Base-by-base conservation (phyloP, 2,113 vertebrate genomes). In the Hyperopisus bebe region DNA sequence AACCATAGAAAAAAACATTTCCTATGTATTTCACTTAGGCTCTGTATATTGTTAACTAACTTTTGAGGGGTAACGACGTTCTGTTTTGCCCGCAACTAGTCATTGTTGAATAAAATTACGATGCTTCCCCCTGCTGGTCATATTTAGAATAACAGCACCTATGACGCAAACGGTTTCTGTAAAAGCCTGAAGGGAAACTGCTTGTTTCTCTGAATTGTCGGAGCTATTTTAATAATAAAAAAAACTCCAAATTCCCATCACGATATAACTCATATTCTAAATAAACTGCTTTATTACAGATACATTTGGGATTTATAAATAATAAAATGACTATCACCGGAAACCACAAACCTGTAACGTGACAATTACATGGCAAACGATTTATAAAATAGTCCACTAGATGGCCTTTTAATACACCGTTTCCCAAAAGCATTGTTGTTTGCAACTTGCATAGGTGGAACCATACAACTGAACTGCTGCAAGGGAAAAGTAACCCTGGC, bases 111-210 rank as follows among this genome's bases (percentile, higher is more conserved):
- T 35, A 27, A 44, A 31, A 85, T 90, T 86, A 88, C 89, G 90
- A 39, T 92, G 88, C 1, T 91, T 91, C 92, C 92, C 90, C 83
- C 92, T 92, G 90, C 31, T 91, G 93, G 90, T 42, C 84, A 62
- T 46, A 53, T 74, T 15, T 50, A 17, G 39, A 77, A 46, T 48
- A 15, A 47, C 89, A 89, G 3, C 27, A 8, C 85, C 27, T 53
- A 13, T 86, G 24, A 31, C n/a, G 27, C 5, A 51, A 86, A 11
- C 27, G 27, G 11, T 86, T 31, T 47, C 19, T 53, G 9, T 21
- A 13, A 24, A 47, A n/a, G 24, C 42, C 3, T 80, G 15, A 80
- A 80, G 35, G 19, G 15, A 19, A 42, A 42, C 35, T 17, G 31
- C 35, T 80, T 42, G 6, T 35, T 15, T 35, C 15, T 74, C 13